A percentile compares a stretch with the other conserved stretches of the same genome.
Conservation (phyloP, 2,888 invertebrate genomes). For the Ormyrus thymus region DNA sequence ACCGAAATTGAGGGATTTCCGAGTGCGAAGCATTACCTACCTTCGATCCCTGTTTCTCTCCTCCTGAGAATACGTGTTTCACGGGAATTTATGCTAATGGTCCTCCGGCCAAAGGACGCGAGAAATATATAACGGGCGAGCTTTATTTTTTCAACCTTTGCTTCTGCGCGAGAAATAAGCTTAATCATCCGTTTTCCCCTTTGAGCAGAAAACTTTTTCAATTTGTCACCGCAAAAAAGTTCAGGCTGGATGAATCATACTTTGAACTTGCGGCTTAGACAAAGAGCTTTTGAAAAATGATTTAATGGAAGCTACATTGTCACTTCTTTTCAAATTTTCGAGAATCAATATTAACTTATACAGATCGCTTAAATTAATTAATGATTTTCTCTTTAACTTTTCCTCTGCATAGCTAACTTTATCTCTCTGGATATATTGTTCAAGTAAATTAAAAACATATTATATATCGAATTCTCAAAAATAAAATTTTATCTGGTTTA, state of each 20-base stretch:
- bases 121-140: conserved; percentile 26
- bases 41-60: not conserved
- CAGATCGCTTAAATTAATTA: too few relatives aligned
- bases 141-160: conserved; percentile 11
- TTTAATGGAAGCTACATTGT: conserved; percentile 47
- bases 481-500: too few relatives aligned
- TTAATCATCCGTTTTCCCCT: conserved; percentile 53
- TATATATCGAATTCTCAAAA: too few relatives aligned
- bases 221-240: conserved; percentile 55
- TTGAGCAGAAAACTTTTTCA: conserved; percentile 54
- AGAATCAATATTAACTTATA: conserved; percentile 8
- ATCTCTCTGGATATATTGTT: too few relatives aligned
- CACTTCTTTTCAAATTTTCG: conserved; percentile 3
- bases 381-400: too few relatives aligned
- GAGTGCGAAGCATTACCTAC: not conserved
- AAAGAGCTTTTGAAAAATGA: conserved; percentile 53
- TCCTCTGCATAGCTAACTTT: too few relatives aligned
- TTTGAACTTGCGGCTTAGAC: conserved; percentile 47
- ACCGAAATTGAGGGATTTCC: not conserved
- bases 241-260: conserved; percentile 46
- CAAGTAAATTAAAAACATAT: too few relatives aligned
- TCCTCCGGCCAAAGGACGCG: conserved; percentile 22
- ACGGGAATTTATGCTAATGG: conserved; percentile 35
- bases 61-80: not conserved
- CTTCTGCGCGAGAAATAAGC: conserved; percentile 45